Evolutionary conservation across 2,888 invertebrate genomes (phyloP).

Genomic region (Villa cingulata): DNA sequence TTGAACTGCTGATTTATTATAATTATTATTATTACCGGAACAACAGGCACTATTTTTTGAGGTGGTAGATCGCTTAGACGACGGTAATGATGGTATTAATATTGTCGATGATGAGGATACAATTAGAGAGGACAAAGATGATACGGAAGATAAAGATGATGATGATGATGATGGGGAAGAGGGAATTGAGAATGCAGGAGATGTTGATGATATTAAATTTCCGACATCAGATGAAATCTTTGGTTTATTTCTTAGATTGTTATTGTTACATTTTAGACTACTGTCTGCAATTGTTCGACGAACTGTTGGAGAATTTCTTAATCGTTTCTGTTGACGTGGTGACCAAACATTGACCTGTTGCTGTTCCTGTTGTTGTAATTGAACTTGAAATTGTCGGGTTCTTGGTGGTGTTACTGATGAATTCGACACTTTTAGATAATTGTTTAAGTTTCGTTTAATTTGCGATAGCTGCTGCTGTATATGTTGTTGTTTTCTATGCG

Average conservation of each 20-base stretch:
- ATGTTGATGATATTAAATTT: not conserved
- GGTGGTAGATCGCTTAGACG: slow-evolving; percentile 10
- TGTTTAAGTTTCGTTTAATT: not conserved
- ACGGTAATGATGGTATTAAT: slow-evolving; percentile 1
- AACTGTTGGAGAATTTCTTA: not conserved
- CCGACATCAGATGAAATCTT: not conserved
- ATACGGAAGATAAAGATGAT: not conserved
- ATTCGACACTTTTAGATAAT: not conserved
- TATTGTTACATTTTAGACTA: slow-evolving; percentile 1
- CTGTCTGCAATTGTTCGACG: slow-evolving; percentile 1
- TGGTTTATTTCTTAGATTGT: slow-evolving; percentile 4
- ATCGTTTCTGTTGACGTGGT: too few relatives aligned
- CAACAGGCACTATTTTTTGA: slow-evolving; percentile 22
- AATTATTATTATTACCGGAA: slow-evolving; percentile 13
- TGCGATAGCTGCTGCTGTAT: slow-evolving; percentile 1
- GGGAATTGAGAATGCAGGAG: not conserved
- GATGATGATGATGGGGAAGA: not conserved
- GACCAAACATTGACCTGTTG: not conserved
- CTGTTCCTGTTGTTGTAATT: not conserved
- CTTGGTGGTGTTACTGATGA: not conserved
- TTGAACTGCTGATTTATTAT: slow-evolving; percentile 13
- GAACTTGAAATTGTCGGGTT: slow-evolving; percentile 1
- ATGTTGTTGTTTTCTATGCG: not conserved
- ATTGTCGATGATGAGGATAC: not conserved
- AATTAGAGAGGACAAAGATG: not conserved